phyloP scores from a whole-genome alignment of 2,797 vertebrate species.

The Heteromormyrus szaboi region DNA sequence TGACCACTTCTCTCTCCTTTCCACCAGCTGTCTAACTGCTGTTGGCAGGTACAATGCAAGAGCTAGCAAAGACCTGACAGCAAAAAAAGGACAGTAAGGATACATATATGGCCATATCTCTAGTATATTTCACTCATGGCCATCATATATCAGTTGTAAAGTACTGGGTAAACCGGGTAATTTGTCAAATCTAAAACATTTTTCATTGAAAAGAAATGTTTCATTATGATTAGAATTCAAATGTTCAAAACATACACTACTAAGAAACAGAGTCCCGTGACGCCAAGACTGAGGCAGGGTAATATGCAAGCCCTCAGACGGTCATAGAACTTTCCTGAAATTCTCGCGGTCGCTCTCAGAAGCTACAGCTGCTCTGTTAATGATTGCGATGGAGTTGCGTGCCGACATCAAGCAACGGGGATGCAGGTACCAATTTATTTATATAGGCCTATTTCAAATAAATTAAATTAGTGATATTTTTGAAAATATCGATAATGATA shows the following conservation, averaged over 20 bases:
- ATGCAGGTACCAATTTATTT: neutral
- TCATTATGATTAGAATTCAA: neutral
- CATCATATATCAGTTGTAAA: neutral
- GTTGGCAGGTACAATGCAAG: neutral
- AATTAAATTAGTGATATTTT: neutral
- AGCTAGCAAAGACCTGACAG: neutral
- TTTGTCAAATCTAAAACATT: neutral
- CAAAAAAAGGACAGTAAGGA: neutral
- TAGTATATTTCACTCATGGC: neutral
- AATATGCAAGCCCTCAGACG: neutral
- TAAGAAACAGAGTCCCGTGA: neutral
- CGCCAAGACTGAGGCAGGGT: neutral
- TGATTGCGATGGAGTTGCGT: neutral
- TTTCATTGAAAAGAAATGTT: neutral
- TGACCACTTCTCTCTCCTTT: constrained; percentile 32
- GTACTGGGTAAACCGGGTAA: neutral
- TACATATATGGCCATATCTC: neutral
- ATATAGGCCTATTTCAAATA: neutral
- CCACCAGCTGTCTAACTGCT: constrained; percentile 15
- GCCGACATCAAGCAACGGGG: neutral
- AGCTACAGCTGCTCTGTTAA: neutral
- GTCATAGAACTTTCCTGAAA: constrained; percentile 25
- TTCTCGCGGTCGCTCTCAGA: neutral
- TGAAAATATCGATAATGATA: neutral
- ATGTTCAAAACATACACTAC: neutral